Base-by-base conservation (phyloP, 2,113 vertebrate species). In the Monopterus albus region DNA sequence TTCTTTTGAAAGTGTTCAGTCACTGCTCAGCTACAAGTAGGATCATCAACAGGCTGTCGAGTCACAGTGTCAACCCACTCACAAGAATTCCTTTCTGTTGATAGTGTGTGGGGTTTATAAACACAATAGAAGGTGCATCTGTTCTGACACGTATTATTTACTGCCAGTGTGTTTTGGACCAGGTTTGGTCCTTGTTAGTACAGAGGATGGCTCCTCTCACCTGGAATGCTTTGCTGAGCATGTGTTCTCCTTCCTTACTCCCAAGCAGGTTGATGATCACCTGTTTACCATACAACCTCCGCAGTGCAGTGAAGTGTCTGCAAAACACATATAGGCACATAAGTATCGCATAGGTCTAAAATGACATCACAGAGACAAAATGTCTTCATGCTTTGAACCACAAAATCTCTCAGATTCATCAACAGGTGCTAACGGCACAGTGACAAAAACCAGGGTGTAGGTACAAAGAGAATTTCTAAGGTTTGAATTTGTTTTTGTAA, bases 161-260 rank as follows among this genome's bases (percentile, higher is more conserved):
- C 36, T 15, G 50, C 18, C 7, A 26, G 28, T 39, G 13, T 31
- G 23, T 31, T 39, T 36, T 53, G 9, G 26, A n/a, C n/a, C n/a
- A n/a, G n/a, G n/a, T n/a, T n/a, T n/a, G n/a, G n/a, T n/a, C n/a
- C n/a, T n/a, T n/a, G n/a, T n/a, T n/a, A n/a, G 12, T 6, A 25
- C 11, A 51, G 12, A 33, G 18, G 28, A 7, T 0, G 1, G 25
- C 17, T 72, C 15, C 3, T 28, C 75, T 89, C 78, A 98, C 98
- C 93, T 98, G 96, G 88, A 99, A 99, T 12, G 96, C 97, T 92
- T 98, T 99, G 85, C 97, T 98, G 36, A 99, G 96, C 97, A 99
- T 99, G 84, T 98, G 94, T 73, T 99, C 98, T 3, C 97, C 97
- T 92, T 99, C 98, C 87, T 99, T 99, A 65, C 95, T 94, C 18